Evolutionary conservation across 2,113 vertebrate genomes (phyloP), one percentile per base, ranked within the genome.

Genomic region (Austrofundulus limnaeus): DNA sequence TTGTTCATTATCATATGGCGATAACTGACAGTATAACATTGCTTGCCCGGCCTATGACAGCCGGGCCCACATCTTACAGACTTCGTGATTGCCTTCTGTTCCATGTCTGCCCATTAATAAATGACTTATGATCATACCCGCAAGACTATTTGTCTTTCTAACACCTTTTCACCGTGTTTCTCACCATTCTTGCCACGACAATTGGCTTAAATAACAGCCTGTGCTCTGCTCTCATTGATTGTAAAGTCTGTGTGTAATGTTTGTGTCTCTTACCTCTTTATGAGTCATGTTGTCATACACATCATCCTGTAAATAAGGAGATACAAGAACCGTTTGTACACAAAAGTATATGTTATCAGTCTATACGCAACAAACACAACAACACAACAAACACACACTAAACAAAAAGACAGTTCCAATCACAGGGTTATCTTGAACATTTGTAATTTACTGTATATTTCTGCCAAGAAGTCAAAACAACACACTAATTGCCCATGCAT

Each of bases 271-370:
- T 79, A 97, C 96, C 95, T 96, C 95, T 6, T 88, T 79, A 0
- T 93, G 83, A 0, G 91, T 95, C 95, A 95, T 95, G 85, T 93
- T 92, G 12, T 92, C 93, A 70, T 94, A 92, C 72, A 91, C 70
- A 11, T 94, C 84, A 37, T 95, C 92, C 96, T 98, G 88, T 3
- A 56, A 34, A 73, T 31, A 79, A 61, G 72, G 69, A 86, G 9
- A 55, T 1, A 46, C 55, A 19, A 47, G n/a, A 17, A 23, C 14
- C 47, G 28, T 81, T 15, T 73, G 68, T 11, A 41, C 4, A 65
- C 12, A 14, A 10, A 1, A 2, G 6, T 14, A 17, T 39, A n/a
- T n/a, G n/a, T n/a, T n/a, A n/a, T 20, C 15, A 10, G 14, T 15
- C 1, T 20, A 7, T 14, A 20, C 7, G 31, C 20, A 51, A 66